A percentile compares a stretch with the other conserved stretches of the same genome.
These are phyloP conservation scores for Diplodus puntazzo DNA, from an alignment of 2,797 vertebrate species.

Conservation along the genomic window DNA sequence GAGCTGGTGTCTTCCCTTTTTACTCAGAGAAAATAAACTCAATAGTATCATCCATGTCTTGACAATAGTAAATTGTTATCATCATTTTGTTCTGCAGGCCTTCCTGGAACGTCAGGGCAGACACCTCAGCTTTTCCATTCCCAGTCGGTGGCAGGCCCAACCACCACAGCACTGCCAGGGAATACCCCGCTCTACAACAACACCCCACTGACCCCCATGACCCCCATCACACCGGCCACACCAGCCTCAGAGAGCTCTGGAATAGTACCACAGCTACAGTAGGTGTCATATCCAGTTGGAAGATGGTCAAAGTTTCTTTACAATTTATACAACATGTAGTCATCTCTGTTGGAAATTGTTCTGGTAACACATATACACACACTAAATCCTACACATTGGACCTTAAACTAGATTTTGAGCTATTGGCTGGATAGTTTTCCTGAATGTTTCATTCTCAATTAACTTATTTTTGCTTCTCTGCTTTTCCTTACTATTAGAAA, in stretches of 20 bases:
- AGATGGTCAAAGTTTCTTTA: not conserved
- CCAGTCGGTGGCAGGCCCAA: constrained; percentile 89
- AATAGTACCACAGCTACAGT: constrained; percentile 98
- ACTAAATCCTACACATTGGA: too few relatives aligned
- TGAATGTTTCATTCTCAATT: not conserved
- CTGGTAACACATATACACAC: not conserved
- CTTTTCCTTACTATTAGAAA: constrained; percentile 85
- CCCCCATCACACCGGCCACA: constrained; percentile 95
- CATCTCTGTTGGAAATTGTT: not conserved
- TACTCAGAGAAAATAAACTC: not conserved
- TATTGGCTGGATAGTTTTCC: not conserved
- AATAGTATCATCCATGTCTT: not conserved
- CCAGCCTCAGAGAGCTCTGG: constrained; percentile 98
- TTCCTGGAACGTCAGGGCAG: constrained; percentile 91
- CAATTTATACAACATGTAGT: not conserved
- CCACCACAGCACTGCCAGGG: constrained; percentile 94
- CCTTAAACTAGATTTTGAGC: not conserved
- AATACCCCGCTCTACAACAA: constrained; percentile 91
- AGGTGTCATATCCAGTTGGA: constrained; percentile 72
- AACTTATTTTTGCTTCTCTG: not conserved
- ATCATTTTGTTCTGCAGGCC: constrained; percentile 47
- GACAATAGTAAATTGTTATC: not conserved
- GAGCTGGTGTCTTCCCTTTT: not conserved
- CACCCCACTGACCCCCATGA: constrained; percentile 95
- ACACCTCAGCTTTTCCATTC: constrained; percentile 97